Evolutionary conservation across 2,888 invertebrate species (phyloP), one percentile per base, ranked within the genome.

Genomic region (Coenonympha glycerion): DNA sequence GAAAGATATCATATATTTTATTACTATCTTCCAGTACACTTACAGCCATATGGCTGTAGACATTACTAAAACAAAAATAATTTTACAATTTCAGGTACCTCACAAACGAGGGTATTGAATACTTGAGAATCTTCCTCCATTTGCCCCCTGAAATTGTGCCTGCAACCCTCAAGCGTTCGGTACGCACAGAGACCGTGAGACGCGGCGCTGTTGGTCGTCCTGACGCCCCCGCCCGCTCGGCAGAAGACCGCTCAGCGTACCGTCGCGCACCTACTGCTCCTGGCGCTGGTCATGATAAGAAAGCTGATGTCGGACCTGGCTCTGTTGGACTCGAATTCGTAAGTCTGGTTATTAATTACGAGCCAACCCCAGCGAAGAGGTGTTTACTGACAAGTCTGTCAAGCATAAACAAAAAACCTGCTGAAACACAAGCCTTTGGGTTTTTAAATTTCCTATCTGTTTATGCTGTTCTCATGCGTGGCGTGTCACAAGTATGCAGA

Each of bases 81-180:
- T 36, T 6, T 21, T 30, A 41, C 21, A 4, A 47, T 65, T 68
- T n/a, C 61, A 91, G 91, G 91, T 97, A 97, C 86, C 89, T 99
- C 64, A 99, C 98, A 60, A 99, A 99, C 78, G 97, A 98, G 72
- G 99, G 99, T 63, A 99, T 99, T 77, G 95, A 96, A 78, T 99
- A 97, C 82, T 89, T 99, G 61, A 91, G 99, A 61, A 94, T 94
- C 72, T 98, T 95, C 87, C 91, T 99, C 59, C 98, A 99, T 75
- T 90, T 99, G 71, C 99, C 99, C 6, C 93, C 98, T 58, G 99
- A 99, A 91, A 99, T 99, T 84, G 98, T 99, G 26, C 99, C 99
- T 30, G 93, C 98, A 1, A 99, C 99, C 1, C 89, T 99, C 61
- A 99, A 98, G 88, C 92, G 97, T 59, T 96, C 96, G 64, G 91